phyloP scores from a whole-genome alignment of 1,140 invertebrate species.

The Nebria ingens region DNA sequence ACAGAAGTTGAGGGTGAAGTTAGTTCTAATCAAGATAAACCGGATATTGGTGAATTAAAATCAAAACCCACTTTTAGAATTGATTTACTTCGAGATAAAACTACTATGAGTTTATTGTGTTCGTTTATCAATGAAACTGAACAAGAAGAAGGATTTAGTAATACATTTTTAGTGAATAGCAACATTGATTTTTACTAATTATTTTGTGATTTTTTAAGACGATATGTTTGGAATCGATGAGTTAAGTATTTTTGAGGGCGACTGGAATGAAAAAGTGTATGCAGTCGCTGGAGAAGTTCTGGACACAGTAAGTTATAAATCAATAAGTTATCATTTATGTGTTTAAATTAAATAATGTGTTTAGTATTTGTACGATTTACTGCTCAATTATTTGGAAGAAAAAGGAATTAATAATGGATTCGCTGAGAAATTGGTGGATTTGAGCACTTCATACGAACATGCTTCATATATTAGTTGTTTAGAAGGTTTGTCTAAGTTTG shows the following conservation, averaged over 20 bases:
- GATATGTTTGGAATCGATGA: constrained; percentile 84
- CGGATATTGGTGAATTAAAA: constrained; percentile 67
- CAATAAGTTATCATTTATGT: constrained; percentile 21
- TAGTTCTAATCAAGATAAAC: constrained; percentile 50
- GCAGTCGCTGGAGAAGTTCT: constrained; percentile 80
- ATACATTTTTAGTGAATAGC: constrained; percentile 23
- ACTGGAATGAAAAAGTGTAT: constrained; percentile 74
- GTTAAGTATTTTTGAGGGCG: constrained; percentile 70
- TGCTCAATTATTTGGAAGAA: constrained; percentile 89
- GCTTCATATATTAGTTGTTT: constrained; percentile 75
- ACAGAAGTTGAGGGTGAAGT: constrained; percentile 56
- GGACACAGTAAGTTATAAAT: constrained; percentile 60
- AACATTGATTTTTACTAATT: not conserved
- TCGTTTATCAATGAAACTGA: constrained; percentile 57
- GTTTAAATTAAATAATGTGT: constrained; percentile 38
- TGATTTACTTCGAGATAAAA: constrained; percentile 62
- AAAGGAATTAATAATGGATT: constrained; percentile 88
- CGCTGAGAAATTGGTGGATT: constrained; percentile 71
- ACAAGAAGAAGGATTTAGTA: constrained; percentile 63
- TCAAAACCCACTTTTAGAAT: constrained; percentile 82
- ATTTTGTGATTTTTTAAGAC: constrained; percentile 42
- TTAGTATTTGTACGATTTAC: constrained; percentile 84
- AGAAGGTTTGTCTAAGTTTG: constrained; percentile 77
- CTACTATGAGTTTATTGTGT: constrained; percentile 72
- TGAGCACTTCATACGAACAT: constrained; percentile 86